Percentiles rank a stretch among this genome's conserved stretches.
phyloP scores from a whole-genome alignment of 92 coral and sea anemone species.

The Epizoanthus scotinus region DNA sequence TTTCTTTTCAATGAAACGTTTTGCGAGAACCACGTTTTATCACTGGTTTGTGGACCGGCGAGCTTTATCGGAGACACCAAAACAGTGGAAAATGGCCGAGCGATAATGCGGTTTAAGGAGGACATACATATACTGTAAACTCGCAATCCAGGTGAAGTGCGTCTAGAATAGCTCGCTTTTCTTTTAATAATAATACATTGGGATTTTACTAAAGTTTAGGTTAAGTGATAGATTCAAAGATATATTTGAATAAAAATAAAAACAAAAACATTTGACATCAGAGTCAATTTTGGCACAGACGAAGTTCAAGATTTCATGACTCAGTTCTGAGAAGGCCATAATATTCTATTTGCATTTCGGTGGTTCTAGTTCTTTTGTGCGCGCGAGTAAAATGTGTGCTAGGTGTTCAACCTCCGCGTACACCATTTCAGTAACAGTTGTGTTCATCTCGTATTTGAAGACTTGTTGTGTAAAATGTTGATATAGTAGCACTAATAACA shows the following conservation, averaged over 20 bases:
- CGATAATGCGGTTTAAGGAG: slow-evolving; percentile 25
- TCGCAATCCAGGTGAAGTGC: slow-evolving; percentile 20
- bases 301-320: background rate
- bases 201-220: background rate
- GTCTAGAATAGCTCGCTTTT: background rate
- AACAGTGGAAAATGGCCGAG: slow-evolving; percentile 31
- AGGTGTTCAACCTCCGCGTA: background rate
- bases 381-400: background rate
- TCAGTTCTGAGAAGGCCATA: background rate
- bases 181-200: background rate
- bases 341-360: background rate
- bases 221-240: background rate
- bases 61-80: slow-evolving; percentile 25
- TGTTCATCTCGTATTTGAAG: background rate
- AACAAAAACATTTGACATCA: background rate
- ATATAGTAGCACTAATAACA: background rate
- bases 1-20: background rate
- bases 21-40: background rate
- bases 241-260: background rate
- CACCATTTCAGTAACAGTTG: background rate
- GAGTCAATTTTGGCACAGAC: background rate
- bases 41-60: slow-evolving; percentile 37
- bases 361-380: background rate
- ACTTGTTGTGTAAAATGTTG: background rate
- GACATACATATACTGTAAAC: slow-evolving; percentile 11